Conservation (phyloP, 2,888 invertebrate species). For the Melinopterus prodromus region DNA sequence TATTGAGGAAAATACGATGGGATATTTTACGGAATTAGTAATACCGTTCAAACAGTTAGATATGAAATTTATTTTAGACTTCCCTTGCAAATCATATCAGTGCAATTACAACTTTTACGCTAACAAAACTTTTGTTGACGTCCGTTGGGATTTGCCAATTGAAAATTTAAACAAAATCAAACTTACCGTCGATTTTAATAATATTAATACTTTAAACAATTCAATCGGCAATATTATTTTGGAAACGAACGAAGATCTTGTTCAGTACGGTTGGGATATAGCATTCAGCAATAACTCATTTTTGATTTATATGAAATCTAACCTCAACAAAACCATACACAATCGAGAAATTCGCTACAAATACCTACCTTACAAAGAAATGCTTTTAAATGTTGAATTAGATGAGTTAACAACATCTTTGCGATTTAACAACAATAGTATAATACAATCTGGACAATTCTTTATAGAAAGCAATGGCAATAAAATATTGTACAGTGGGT, state of each 20-base stretch:
- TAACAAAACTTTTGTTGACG: constrained; percentile 28
- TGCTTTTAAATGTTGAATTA: neutral
- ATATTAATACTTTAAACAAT: constrained; percentile 20
- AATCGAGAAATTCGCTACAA: neutral
- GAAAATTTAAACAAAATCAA: constrained; percentile 30
- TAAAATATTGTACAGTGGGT: neutral
- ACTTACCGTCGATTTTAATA: constrained; percentile 10
- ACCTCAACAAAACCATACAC: neutral
- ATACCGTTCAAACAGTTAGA: constrained; percentile 9
- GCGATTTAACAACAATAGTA: neutral
- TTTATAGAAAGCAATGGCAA: neutral
- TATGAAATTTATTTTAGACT: constrained; percentile 15
- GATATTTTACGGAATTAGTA: constrained; percentile 28
- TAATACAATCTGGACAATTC: neutral
- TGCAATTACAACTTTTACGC: constrained; percentile 34
- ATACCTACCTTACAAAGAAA: neutral
- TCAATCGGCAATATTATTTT: constrained; percentile 17
- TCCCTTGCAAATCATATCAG: constrained; percentile 33
- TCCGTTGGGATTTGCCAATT: constrained; percentile 38
- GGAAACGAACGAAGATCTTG: constrained; percentile 28
- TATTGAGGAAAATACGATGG: constrained; percentile 26
- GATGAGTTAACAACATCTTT: neutral
- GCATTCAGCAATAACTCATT: neutral
- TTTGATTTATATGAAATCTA: constrained; percentile 13
- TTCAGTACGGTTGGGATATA: constrained; percentile 10